Evolutionary conservation across 2,888 invertebrate species (phyloP), one percentile per base, ranked within the genome.

Genomic region (Eupeodes luniger): DNA sequence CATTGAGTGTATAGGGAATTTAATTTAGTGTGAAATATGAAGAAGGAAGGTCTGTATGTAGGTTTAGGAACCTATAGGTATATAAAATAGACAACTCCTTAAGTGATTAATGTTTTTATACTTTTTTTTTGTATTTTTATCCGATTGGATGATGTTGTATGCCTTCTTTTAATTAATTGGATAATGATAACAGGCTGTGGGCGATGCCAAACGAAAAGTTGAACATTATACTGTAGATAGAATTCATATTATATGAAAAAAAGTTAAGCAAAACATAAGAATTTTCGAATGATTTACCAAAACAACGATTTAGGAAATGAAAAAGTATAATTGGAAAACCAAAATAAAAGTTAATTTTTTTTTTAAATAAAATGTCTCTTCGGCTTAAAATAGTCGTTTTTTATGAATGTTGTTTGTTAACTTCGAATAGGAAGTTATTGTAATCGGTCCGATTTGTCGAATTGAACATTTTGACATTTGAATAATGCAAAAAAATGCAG

Each of bases 111-210:
- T 66, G 27, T 14, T 19, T 44, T 40, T 12, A 27, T 27, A 27
- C 6, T 19, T 16, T 10, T 16, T 16, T 55, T 4, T 19, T 2
- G 2, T 19, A 11, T 12, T 19, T 11, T 6, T 44, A 1, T 44
- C 44, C 5, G 27, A 47, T 64, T 64, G 47, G 27, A 64, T 64
- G 19, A 47, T 27, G 7, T 9, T 44, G 12, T 14, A 59, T n/a
- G 9, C 14, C 4, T 47, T 12, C 12, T 64, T 40, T 64, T 47
- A 64, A 64, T 64, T 64, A 47, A 64, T 64, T 64, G 64, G 64
- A 64, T 19, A 27, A 47, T 44, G 44, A 47, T 64, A 64, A 27
- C 44, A 64, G 44, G 64, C 47, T 64, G 19, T 47, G 47, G 64
- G 19, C 64, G 12, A 12, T 47, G 19, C 7, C 3, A 27, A 19